Percentiles rank a stretch among this genome's conserved stretches.
phyloP scores from a whole-genome alignment of 2,113 vertebrate species.

The Bombycilla garrulus region DNA sequence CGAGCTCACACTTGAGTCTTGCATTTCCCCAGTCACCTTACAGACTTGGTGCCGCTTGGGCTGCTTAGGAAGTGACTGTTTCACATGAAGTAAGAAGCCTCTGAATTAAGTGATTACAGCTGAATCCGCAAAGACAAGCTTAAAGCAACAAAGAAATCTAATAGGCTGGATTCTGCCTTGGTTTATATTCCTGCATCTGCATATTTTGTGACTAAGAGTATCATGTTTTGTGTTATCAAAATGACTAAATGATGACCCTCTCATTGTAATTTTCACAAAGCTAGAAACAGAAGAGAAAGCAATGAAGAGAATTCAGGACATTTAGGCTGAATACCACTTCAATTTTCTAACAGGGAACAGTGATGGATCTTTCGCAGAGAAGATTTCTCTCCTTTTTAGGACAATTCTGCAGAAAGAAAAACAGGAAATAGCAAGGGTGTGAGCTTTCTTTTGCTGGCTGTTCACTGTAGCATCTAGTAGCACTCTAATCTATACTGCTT shows the following conservation, averaged over 20 bases:
- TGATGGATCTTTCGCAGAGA: background rate
- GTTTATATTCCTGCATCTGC: background rate
- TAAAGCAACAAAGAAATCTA: background rate
- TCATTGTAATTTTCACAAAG: background rate
- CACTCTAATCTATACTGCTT: background rate
- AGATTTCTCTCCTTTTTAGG: background rate
- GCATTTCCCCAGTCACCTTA: background rate
- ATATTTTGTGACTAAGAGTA: background rate
- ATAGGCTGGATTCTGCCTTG: background rate
- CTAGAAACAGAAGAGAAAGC: background rate
- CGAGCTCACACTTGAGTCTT: background rate
- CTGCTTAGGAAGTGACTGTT: background rate
- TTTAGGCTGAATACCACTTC: background rate
- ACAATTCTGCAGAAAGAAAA: background rate
- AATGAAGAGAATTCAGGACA: background rate
- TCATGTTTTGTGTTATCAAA: background rate
- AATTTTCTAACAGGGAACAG: background rate
- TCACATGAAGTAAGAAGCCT: background rate
- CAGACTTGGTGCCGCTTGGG: background rate
- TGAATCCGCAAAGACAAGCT: background rate
- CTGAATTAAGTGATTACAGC: background rate
- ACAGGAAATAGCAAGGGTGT: background rate
- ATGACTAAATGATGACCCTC: background rate
- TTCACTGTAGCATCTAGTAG: background rate
- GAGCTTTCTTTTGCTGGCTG: background rate